Evolutionary conservation across 2,888 invertebrate genomes (phyloP).

Genomic region (Margaritifera margaritifera): DNA sequence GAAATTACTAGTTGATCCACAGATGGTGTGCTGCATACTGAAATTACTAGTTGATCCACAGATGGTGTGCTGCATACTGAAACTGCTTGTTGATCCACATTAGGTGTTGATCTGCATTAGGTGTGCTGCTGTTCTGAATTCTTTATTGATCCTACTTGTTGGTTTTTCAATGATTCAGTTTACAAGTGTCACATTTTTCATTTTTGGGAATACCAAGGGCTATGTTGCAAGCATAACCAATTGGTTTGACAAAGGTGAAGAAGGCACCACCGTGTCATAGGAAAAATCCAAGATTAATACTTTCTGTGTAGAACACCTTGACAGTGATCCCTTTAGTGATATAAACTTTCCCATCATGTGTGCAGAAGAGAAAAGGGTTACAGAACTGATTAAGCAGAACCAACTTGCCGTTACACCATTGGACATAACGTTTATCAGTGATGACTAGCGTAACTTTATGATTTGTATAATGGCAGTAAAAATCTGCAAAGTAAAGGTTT

Average conservation of each 20-base stretch:
- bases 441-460: conserved; percentile 69
- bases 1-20: no score
- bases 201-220: conserved; percentile 22
- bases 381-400: conserved; percentile 14
- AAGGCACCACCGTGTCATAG: conserved; percentile 4
- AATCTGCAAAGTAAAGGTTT: conserved; percentile 69
- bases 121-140: background rate
- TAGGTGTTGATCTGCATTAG: no score
- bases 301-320: conserved; percentile 39
- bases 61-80: no score
- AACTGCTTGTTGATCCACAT: no score
- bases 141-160: background rate
- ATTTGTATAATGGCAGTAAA: conserved; percentile 65
- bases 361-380: conserved; percentile 26
- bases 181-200: conserved; percentile 21
- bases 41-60: no score
- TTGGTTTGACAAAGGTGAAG: conserved; percentile 3
- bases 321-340: conserved; percentile 23
- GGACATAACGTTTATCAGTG: conserved; percentile 9
- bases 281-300: conserved; percentile 12
- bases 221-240: conserved; percentile 8
- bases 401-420: conserved; percentile 23
- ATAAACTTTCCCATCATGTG: background rate
- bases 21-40: no score
- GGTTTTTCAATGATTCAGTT: conserved; percentile 6